phyloP scores from a whole-genome alignment of 2,113 vertebrate species.

The Haemorhous mexicanus region DNA sequence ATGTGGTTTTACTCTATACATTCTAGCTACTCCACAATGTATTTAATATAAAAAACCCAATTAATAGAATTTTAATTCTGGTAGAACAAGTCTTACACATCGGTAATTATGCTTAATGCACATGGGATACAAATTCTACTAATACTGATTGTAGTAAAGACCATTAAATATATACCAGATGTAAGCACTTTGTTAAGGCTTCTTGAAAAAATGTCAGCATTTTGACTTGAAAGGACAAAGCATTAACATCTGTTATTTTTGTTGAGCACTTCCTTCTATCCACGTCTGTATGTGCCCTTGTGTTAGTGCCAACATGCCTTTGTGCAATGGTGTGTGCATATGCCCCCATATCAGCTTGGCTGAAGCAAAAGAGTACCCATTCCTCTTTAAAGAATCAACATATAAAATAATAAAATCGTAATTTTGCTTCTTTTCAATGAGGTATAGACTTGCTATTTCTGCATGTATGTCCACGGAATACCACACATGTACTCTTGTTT shows the following conservation, averaged over 20 bases:
- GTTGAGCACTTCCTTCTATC: not conserved
- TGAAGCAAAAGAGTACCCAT: not conserved
- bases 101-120: not conserved
- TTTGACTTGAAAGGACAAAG: not conserved
- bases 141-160: not conserved
- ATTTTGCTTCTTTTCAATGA: not conserved
- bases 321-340: not conserved
- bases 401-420: not conserved
- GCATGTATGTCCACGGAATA: too few species aligned
- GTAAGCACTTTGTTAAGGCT: not conserved
- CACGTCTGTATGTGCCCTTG: not conserved
- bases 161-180: not conserved
- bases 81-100: not conserved
- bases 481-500: not conserved
- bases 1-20: not conserved
- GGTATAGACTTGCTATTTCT: not conserved
- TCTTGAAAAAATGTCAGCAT: not conserved
- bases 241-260: not conserved
- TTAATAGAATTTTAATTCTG: not conserved
- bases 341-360: not conserved
- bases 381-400: not conserved
- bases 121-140: not conserved
- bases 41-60: not conserved
- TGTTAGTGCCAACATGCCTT: not conserved
- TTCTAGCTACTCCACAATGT: not conserved